phyloP scores from a whole-genome alignment of 1,140 invertebrate genomes.

The Drosophila punjabiensis region DNA sequence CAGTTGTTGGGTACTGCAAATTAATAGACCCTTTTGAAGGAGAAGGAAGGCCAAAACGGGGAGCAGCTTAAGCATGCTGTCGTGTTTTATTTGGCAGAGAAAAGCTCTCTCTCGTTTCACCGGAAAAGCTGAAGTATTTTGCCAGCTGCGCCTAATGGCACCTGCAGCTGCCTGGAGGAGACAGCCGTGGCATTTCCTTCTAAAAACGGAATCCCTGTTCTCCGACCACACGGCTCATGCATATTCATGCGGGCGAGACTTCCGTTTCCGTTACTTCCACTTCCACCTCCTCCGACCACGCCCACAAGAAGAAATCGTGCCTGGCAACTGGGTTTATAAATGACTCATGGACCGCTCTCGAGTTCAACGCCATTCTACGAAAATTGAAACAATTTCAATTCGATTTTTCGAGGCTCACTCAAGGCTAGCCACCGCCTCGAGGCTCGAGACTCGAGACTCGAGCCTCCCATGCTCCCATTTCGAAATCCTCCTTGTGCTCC shows the following conservation, averaged over 20 bases:
- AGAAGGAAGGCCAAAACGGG: conserved; percentile 1
- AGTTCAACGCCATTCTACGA: conserved; percentile 67
- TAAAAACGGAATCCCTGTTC: conserved; percentile 54
- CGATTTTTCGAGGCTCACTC: conserved; percentile 49
- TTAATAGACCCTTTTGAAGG: conserved; percentile 59
- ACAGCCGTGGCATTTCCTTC: conserved; percentile 44
- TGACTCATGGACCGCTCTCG: conserved; percentile 54
- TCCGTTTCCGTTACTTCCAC: conserved; percentile 50
- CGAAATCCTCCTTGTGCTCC: conserved; percentile 1
- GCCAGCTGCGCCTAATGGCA: conserved; percentile 59
- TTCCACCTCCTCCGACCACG: conserved; percentile 17
- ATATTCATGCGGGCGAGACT: conserved; percentile 66
- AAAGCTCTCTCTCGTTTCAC: conserved; percentile 24
- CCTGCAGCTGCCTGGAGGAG: conserved; percentile 31
- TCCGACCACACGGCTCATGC: conserved; percentile 55
- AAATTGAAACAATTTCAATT: conserved; percentile 82
- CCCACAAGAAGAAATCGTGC: conserved; percentile 12
- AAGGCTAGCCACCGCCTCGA: not conserved
- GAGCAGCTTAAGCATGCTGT: conserved; percentile 47
- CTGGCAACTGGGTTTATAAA: conserved; percentile 49
- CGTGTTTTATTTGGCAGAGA: conserved; percentile 55
- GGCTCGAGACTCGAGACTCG: not conserved
- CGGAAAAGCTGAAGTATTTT: conserved; percentile 26
- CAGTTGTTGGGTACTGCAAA: conserved; percentile 60
- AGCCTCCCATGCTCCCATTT: not conserved